phyloP scores from a whole-genome alignment of 1,140 invertebrate species.

The Drosophila miranda region DNA sequence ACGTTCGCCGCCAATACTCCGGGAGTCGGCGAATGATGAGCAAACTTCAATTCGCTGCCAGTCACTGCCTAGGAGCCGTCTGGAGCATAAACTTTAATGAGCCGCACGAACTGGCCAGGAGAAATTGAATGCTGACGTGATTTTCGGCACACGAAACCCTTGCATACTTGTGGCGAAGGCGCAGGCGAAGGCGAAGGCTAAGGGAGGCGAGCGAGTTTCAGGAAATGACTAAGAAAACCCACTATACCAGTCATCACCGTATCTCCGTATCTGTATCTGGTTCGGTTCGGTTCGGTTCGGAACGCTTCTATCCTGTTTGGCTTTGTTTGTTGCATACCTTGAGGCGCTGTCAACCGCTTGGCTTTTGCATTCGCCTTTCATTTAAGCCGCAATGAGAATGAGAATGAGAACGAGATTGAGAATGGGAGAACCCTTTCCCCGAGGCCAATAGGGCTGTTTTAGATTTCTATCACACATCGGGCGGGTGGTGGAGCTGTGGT shows the following conservation, averaged over 20 bases:
- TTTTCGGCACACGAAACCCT: constrained; percentile 45
- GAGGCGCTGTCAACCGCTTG: constrained; percentile 62
- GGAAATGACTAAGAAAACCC: constrained; percentile 30
- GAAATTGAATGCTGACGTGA: constrained; percentile 79
- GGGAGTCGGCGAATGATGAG: constrained; percentile 67
- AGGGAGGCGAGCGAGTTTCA: constrained; percentile 21
- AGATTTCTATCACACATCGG: constrained; percentile 69
- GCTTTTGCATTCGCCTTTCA: constrained; percentile 74
- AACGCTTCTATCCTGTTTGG: constrained; percentile 6
- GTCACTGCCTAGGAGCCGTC: constrained; percentile 23
- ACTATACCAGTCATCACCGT: not conserved
- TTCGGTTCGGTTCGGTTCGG: not conserved
- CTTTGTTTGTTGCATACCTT: constrained; percentile 71
- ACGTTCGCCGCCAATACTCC: constrained; percentile 44
- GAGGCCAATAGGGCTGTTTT: constrained; percentile 49
- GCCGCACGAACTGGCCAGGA: constrained; percentile 67
- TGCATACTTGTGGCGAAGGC: constrained; percentile 15
- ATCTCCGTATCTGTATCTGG: not conserved
- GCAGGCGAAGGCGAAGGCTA: not conserved
- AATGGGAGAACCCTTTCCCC: constrained; percentile 36
- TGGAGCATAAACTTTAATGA: constrained; percentile 76
- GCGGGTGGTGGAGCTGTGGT: not conserved
- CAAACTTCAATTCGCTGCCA: constrained; percentile 67
- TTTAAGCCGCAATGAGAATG: constrained; percentile 8
- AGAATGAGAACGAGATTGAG: constrained; percentile 5